Conservation (phyloP, 2,113 vertebrate genomes). For the Ptilonorhynchus violaceus region DNA sequence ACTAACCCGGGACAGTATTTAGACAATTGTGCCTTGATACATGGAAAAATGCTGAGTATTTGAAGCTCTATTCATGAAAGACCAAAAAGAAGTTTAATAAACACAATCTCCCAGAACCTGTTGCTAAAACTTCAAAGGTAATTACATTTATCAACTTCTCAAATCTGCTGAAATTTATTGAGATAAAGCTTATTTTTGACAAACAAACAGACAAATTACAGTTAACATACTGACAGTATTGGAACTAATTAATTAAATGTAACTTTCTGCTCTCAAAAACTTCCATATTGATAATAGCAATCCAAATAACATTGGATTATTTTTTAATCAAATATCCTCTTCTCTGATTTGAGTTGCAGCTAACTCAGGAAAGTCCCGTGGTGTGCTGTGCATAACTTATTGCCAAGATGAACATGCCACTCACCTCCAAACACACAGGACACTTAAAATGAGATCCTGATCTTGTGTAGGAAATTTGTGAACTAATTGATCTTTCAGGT, state of each 20-base stretch:
- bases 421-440: background rate
- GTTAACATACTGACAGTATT: background rate
- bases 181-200: background rate
- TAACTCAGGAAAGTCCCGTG: background rate
- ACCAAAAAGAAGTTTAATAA: background rate
- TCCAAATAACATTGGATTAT: background rate
- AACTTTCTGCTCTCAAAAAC: background rate
- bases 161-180: background rate
- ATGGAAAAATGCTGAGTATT: background rate
- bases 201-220: background rate
- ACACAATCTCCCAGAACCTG: background rate
- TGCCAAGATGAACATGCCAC: background rate
- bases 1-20: no score
- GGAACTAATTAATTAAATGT: background rate
- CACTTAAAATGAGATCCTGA: background rate
- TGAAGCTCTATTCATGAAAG: background rate
- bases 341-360: background rate
- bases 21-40: background rate
- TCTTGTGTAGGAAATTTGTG: background rate
- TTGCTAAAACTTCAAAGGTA: background rate
- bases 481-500: background rate
- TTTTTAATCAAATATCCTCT: background rate
- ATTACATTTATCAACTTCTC: background rate
- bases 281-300: background rate
- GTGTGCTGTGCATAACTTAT: background rate